phyloP scores from a whole-genome alignment of 2,888 invertebrate genomes.

The Clivina fossor region DNA sequence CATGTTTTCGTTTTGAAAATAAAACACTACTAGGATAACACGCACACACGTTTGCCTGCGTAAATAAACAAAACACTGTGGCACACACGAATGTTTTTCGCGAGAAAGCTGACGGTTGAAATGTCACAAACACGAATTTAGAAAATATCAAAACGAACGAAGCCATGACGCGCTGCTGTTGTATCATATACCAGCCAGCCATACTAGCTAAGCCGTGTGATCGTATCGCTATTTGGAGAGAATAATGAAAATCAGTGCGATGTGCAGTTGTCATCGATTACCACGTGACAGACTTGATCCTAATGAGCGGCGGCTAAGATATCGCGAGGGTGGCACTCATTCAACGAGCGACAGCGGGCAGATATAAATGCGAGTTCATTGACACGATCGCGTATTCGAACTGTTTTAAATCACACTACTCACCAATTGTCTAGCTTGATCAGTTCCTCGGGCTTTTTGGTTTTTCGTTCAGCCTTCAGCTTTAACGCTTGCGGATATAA shows the following conservation, averaged over 20 bases:
- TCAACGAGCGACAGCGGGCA: conserved; percentile 43
- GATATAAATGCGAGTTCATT: conserved; percentile 48
- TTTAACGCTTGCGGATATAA: conserved; percentile 89
- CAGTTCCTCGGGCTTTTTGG: conserved; percentile 91
- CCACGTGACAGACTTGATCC: conserved; percentile 71
- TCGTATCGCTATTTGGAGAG: conserved; percentile 62
- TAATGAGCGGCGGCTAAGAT: conserved; percentile 63
- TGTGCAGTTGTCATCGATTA: conserved; percentile 65
- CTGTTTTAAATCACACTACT: conserved; percentile 55
- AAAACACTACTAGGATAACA: conserved; percentile 9
- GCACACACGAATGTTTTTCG: not conserved
- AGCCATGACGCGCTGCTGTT: conserved; percentile 46
- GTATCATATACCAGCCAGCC: conserved; percentile 45
- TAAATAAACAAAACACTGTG: conserved; percentile 15
- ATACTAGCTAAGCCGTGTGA: conserved; percentile 46
- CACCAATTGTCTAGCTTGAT: conserved; percentile 95
- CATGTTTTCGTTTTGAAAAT: conserved; percentile 36
- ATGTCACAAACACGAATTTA: not conserved
- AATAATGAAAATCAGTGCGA: conserved; percentile 33
- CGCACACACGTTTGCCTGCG: not conserved
- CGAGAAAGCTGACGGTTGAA: not conserved
- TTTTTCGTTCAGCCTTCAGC: conserved; percentile 86
- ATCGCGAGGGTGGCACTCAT: conserved; percentile 65
- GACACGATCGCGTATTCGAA: conserved; percentile 43
- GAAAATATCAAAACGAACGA: conserved; percentile 34